Conservation (phyloP, 2,113 vertebrate genomes). For the Tachysurus fulvidraco region DNA sequence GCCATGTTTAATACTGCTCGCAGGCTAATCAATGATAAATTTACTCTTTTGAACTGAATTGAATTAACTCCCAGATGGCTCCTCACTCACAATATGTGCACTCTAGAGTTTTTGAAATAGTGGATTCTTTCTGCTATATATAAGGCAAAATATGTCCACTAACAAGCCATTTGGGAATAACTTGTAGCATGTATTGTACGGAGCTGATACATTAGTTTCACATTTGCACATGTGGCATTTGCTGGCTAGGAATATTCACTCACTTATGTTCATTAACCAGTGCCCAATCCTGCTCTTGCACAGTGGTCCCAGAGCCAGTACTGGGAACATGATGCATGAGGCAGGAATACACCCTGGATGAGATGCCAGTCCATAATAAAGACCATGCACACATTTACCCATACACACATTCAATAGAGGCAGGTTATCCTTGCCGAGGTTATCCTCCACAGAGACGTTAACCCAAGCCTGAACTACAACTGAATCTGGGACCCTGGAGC, state of each 20-base stretch:
- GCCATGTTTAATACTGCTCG: background rate
- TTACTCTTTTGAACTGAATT: background rate
- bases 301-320: background rate
- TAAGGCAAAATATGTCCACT: background rate
- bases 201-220: background rate
- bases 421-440: background rate
- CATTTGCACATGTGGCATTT: constrained; percentile 1
- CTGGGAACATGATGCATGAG: background rate
- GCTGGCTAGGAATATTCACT: background rate
- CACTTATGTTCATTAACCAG: background rate
- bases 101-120: background rate
- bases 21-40: background rate
- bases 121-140: background rate
- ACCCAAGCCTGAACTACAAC: background rate
- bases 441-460: background rate
- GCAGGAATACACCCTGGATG: background rate
- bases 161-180: background rate
- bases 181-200: background rate
- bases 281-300: background rate
- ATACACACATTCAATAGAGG: background rate
- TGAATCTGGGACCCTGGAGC: background rate
- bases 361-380: background rate
- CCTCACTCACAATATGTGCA: background rate
- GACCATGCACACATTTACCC: background rate
- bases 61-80: background rate